phyloP scores from a whole-genome alignment of 2,113 vertebrate species.

The Festucalex cinctus region DNA sequence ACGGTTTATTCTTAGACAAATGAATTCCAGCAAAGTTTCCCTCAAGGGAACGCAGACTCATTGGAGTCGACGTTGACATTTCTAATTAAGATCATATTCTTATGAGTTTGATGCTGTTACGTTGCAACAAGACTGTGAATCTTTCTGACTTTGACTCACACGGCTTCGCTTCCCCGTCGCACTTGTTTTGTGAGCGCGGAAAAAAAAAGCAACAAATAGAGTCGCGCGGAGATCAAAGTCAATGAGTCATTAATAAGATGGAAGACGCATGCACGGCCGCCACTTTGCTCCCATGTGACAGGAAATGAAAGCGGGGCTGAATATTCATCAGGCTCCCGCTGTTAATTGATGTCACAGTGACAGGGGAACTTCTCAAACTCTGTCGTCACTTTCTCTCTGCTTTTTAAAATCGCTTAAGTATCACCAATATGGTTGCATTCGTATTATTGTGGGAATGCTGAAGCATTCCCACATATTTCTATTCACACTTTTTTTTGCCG shows the following conservation, averaged over 20 bases:
- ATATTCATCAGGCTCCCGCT: conserved; percentile 46
- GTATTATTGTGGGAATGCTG: no score
- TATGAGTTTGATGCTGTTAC: background rate
- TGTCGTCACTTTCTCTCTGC: background rate
- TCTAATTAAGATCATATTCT: conserved; percentile 7
- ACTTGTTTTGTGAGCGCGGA: background rate
- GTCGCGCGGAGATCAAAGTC: conserved; percentile 59
- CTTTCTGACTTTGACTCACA: background rate
- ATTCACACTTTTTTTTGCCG: no score
- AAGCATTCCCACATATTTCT: no score
- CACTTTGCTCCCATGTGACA: conserved; percentile 50
- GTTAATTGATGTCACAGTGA: conserved; percentile 64
- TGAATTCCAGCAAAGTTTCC: background rate
- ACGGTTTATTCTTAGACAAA: background rate
- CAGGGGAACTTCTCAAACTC: conserved; percentile 24
- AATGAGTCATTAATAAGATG: conserved; percentile 61
- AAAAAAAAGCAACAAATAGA: conserved; percentile 43
- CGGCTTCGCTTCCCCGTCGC: background rate
- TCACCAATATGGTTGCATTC: background rate
- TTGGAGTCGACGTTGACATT: conserved; percentile 18
- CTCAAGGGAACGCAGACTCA: conserved; percentile 4
- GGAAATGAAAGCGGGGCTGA: conserved; percentile 50
- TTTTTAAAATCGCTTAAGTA: background rate
- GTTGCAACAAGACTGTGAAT: background rate
- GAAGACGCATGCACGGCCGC: conserved; percentile 39